Conservation (phyloP, 2,797 vertebrate species). For the Halcyon leucocephala region DNA sequence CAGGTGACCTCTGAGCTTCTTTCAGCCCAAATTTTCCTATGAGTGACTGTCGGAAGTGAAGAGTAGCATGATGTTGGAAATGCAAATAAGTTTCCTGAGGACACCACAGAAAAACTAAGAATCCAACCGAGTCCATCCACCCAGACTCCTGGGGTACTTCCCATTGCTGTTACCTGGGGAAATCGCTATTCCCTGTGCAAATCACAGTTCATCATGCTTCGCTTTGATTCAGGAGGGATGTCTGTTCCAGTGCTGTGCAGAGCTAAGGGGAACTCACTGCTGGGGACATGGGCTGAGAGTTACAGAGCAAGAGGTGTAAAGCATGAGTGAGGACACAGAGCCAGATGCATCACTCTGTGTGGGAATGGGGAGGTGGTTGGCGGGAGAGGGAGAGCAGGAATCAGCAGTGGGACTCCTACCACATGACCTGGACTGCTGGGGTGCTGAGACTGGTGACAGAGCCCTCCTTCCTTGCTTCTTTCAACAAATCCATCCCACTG, state of each 20-base stretch:
- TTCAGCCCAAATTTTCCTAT: background rate
- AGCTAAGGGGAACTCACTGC: background rate
- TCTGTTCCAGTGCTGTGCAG: background rate
- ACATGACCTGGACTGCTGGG: rapidly evolving
- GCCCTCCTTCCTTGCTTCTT: background rate
- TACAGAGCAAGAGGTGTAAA: background rate
- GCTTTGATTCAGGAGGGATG: background rate
- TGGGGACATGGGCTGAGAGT: rapidly evolving
- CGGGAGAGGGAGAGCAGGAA: background rate
- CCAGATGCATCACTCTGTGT: too few relatives aligned
- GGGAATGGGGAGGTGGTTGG: background rate
- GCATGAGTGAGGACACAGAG: background rate
- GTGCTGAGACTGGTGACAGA: background rate
- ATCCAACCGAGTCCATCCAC: background rate
- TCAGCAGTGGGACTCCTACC: background rate
- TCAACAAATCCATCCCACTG: background rate
- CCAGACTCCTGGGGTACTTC: background rate
- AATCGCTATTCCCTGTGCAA: background rate
- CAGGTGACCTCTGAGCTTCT: background rate
- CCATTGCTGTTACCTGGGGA: background rate
- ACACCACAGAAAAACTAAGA: background rate
- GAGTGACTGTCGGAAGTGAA: background rate
- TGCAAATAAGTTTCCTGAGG: background rate
- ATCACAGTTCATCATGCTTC: background rate
- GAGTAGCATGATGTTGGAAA: background rate